Conservation (phyloP, 2,797 vertebrate genomes). For the Schizopygopsis pylzovi region DNA sequence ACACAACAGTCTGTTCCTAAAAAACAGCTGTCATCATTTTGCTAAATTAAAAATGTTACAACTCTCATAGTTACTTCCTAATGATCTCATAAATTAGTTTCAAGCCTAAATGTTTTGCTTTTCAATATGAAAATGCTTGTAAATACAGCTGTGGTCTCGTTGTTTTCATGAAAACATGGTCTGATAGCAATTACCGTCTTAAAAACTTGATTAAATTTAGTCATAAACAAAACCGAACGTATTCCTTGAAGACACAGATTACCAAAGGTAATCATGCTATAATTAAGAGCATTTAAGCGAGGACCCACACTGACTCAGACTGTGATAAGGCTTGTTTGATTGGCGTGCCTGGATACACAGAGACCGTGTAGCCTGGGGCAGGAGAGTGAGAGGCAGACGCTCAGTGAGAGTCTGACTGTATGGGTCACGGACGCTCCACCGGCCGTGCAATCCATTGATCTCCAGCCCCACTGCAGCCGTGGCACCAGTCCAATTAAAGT, state of each 20-base stretch:
- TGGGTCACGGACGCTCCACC: slow-evolving; percentile 57
- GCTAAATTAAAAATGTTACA: background rate
- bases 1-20: background rate
- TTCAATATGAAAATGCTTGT: slow-evolving; percentile 4
- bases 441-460: slow-evolving; percentile 59
- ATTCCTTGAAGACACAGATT: background rate
- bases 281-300: slow-evolving; percentile 6
- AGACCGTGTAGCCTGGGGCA: slow-evolving; percentile 51
- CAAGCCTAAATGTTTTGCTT: background rate
- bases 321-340: slow-evolving; percentile 57
- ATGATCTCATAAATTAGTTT: slow-evolving; percentile 1
- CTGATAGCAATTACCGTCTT: slow-evolving; percentile 24
- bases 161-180: slow-evolving; percentile 16
- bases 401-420: slow-evolving; percentile 57
- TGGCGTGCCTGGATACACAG: slow-evolving; percentile 53
- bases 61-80: background rate
- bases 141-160: slow-evolving; percentile 2
- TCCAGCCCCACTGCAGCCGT: slow-evolving; percentile 53
- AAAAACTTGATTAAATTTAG: slow-evolving; percentile 26
- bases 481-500: slow-evolving; percentile 69
- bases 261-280: slow-evolving; percentile 6
- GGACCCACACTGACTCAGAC: slow-evolving; percentile 55
- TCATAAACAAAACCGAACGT: background rate
- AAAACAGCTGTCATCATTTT: background rate
- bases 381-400: slow-evolving; percentile 53